These are phyloP conservation scores for Drosophila melanica DNA, from an alignment of 1,140 invertebrate genomes.

Conservation along the genomic window DNA sequence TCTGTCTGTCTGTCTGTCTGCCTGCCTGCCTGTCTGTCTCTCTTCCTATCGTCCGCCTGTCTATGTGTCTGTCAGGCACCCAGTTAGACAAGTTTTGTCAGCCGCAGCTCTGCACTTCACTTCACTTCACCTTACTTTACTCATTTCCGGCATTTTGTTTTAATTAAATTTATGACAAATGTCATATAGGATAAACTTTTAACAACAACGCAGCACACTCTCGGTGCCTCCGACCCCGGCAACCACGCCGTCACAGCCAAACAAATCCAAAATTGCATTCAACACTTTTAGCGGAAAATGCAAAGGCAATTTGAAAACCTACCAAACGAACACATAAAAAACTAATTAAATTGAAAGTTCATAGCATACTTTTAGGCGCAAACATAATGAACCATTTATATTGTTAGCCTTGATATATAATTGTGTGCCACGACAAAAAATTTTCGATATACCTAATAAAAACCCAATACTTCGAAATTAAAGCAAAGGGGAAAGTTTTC, in stretches of 20 bases:
- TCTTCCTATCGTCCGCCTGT: neutral
- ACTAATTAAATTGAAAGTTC: neutral
- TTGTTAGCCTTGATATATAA: neutral
- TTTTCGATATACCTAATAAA: neutral
- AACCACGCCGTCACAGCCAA: neutral
- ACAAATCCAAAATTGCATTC: conserved; percentile 16
- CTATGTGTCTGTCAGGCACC: conserved; percentile 27
- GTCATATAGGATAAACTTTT: conserved; percentile 59
- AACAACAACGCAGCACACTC: neutral
- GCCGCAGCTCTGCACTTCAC: conserved; percentile 39
- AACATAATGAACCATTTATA: conserved; percentile 3
- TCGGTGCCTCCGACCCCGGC: neutral
- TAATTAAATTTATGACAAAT: conserved; percentile 79
- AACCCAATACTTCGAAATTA: neutral
- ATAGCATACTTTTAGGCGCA: conserved; percentile 2
- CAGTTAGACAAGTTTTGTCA: conserved; percentile 66
- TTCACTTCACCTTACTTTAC: conserved; percentile 31
- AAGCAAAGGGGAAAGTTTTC: neutral
- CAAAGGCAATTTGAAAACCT: neutral
- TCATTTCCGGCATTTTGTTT: conserved; percentile 74
- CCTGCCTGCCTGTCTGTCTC: neutral
- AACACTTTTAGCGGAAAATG: conserved; percentile 8
- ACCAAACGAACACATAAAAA: too few relatives aligned
- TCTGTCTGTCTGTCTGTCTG: neutral
- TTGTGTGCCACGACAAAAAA: neutral